Conservation (phyloP, 2,888 invertebrate genomes). For the Plagodis dolabraria region DNA sequence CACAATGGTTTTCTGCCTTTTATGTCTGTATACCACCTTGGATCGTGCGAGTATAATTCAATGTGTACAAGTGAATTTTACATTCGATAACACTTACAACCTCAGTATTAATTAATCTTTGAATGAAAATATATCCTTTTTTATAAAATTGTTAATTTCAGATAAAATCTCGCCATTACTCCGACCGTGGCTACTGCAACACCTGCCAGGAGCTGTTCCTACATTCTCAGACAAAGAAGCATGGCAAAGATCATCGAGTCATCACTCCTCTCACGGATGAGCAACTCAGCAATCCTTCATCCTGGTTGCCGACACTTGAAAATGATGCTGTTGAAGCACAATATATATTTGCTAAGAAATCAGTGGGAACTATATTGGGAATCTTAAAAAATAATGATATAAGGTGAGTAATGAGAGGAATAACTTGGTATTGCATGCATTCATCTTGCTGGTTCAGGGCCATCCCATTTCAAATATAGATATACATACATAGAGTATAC, state of each 20-base stretch:
- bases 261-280: slow-evolving; percentile 82
- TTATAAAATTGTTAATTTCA: slow-evolving; percentile 38
- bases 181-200: slow-evolving; percentile 86
- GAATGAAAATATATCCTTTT: background rate
- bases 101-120: background rate
- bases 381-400: slow-evolving; percentile 86
- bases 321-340: slow-evolving; percentile 94
- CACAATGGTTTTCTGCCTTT: no score
- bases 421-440: no score
- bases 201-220: slow-evolving; percentile 85
- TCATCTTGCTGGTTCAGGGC: no score
- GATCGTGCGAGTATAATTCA: no score
- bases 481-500: no score
- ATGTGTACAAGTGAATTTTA: no score
- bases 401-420: slow-evolving; percentile 67
- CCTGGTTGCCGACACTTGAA: slow-evolving; percentile 88
- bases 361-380: slow-evolving; percentile 86
- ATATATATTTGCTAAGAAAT: slow-evolving; percentile 91
- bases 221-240: slow-evolving; percentile 68
- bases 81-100: no score
- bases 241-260: slow-evolving; percentile 84
- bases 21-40: no score
- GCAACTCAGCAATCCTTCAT: slow-evolving; percentile 86
- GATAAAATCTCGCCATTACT: slow-evolving; percentile 70
- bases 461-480: no score